Evolutionary conservation across 2,113 vertebrate species (phyloP).

Genomic region (Capreolus pygargus): DNA sequence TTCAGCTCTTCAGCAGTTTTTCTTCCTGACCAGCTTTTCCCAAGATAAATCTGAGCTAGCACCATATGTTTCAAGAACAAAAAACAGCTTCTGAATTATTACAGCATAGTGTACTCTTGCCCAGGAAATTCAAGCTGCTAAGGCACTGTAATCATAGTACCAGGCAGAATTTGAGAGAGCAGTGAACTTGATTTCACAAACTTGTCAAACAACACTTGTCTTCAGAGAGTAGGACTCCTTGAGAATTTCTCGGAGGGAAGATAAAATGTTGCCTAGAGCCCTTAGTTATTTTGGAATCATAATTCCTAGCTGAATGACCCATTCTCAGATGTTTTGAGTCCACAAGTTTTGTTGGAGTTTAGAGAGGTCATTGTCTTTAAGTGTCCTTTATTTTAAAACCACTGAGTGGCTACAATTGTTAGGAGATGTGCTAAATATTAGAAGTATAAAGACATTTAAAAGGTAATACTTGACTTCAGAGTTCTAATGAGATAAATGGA

Average conservation of each 20-base stretch:
- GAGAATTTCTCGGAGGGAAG: not conserved
- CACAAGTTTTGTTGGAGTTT: not conserved
- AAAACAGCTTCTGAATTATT: slow-evolving; percentile 65
- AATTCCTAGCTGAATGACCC: not conserved
- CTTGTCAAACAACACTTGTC: not conserved
- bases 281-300: not conserved
- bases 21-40: slow-evolving; percentile 67
- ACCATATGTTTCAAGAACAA: slow-evolving; percentile 71
- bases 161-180: not conserved
- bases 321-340: not conserved
- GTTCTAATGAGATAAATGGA: not conserved
- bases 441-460: not conserved
- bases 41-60: slow-evolving; percentile 61
- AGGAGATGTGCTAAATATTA: not conserved
- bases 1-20: slow-evolving; percentile 59
- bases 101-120: not conserved
- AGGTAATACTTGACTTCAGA: not conserved
- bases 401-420: not conserved
- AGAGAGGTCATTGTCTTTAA: not conserved
- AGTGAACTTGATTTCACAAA: not conserved
- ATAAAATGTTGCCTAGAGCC: not conserved
- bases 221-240: not conserved
- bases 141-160: not conserved
- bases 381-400: not conserved
- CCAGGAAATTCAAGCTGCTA: slow-evolving; percentile 46